Percentiles rank a stretch among this genome's conserved stretches.
These are phyloP conservation scores for Ctenopoma multispine DNA, from an alignment of 2,797 vertebrate species.

Conservation along the genomic window DNA sequence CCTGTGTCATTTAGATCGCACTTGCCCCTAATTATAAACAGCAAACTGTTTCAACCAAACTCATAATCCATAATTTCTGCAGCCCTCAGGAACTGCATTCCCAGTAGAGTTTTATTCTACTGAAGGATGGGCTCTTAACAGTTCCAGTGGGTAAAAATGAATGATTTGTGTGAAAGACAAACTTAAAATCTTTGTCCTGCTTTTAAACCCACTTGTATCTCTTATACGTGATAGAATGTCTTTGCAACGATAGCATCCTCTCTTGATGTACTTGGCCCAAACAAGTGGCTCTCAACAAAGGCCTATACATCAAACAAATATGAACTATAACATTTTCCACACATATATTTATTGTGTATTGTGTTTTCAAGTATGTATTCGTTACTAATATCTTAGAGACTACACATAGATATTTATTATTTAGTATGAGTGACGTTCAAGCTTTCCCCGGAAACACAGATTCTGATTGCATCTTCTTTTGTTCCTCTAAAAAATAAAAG, in stretches of 20 bases:
- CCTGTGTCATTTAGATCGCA: conserved; percentile 69
- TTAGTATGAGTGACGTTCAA: conserved; percentile 19
- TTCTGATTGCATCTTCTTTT: conserved; percentile 20
- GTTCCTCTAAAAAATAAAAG: conserved; percentile 4
- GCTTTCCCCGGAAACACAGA: conserved; percentile 23
- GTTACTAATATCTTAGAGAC: no score
- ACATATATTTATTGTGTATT: neutral
- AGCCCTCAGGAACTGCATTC: conserved; percentile 23
- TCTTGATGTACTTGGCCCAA: conserved; percentile 61
- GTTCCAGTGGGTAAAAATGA: conserved; percentile 53
- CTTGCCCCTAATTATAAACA: conserved; percentile 67
- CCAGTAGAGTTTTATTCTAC: conserved; percentile 22
- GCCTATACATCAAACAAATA: conserved; percentile 44
- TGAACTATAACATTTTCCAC: conserved; percentile 46
- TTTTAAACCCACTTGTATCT: conserved; percentile 64
- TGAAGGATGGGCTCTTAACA: conserved; percentile 41
- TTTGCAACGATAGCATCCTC: conserved; percentile 44
- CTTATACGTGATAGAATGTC: conserved; percentile 40
- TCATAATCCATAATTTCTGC: conserved; percentile 19
- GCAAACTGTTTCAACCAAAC: conserved; percentile 51
- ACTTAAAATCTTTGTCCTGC: conserved; percentile 70
- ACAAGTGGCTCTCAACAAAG: conserved; percentile 52
- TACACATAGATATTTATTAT: conserved; percentile 26
- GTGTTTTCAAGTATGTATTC: no score
- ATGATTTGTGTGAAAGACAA: conserved; percentile 50